Conservation (phyloP, 2,888 invertebrate species). For the Branchellion lobata region DNA sequence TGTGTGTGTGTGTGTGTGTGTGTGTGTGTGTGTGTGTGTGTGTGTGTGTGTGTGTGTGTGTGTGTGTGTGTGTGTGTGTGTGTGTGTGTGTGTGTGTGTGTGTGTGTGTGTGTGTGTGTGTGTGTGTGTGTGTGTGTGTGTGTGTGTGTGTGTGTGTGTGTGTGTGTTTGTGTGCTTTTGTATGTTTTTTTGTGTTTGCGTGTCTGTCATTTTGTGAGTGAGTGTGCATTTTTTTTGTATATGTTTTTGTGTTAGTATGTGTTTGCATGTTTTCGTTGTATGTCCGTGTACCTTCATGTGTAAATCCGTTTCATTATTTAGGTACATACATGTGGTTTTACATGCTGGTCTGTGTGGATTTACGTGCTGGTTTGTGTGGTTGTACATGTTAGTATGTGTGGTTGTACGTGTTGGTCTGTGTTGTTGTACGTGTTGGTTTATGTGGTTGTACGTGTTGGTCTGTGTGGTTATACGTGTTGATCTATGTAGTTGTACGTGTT, state of each 20-base stretch:
- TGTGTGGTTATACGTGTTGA: no score
- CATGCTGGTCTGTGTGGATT: no score
- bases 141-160: slow-evolving; percentile 1
- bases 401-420: neutral
- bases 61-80: neutral
- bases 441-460: neutral
- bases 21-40: slow-evolving; percentile 24
- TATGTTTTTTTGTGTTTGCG: neutral
- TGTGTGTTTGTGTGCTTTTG: neutral
- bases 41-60: slow-evolving; percentile 5
- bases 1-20: slow-evolving; percentile 12
- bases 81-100: slow-evolving; percentile 2
- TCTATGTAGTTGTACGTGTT: neutral
- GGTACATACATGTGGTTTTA: no score
- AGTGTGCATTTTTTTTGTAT: slow-evolving; percentile 2
- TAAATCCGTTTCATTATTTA: neutral
- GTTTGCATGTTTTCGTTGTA: no score
- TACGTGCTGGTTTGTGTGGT: no score
- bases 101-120: slow-evolving; percentile 15
- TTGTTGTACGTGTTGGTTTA: neutral
- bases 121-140: slow-evolving; percentile 15
- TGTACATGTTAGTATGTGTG: neutral
- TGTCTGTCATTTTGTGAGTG: neutral
- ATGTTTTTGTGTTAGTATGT: neutral
- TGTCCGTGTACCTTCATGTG: neutral